These are phyloP conservation scores for Rhinatrema bivittatum DNA, from an alignment of 2,797 vertebrate genomes.

Conservation along the genomic window DNA sequence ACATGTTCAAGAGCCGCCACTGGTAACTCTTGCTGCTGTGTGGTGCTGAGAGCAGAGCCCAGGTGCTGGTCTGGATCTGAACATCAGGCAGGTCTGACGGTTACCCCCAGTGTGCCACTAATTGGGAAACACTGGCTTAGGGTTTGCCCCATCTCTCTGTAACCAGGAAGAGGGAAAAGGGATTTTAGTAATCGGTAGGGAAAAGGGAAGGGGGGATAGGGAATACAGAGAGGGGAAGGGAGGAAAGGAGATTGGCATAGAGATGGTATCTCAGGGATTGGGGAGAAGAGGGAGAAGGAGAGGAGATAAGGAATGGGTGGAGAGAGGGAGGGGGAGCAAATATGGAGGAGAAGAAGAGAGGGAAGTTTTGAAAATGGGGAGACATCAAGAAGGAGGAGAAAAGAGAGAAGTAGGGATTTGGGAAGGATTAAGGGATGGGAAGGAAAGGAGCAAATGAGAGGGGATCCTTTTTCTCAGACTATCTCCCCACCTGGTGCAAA, in stretches of 20 bases:
- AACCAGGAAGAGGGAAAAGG: not conserved
- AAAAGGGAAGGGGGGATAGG: not conserved
- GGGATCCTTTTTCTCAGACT: no score
- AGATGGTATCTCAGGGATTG: no score
- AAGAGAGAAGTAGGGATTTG: not conserved
- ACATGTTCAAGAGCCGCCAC: no score
- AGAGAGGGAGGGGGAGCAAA: not conserved
- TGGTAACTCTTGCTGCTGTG: no score
- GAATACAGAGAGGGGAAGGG: not conserved
- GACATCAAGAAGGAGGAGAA: not conserved
- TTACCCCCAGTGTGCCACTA: no score
- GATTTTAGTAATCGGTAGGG: not conserved
- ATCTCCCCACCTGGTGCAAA: no score
- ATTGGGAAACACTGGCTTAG: no score
- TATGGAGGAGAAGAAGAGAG: not conserved
- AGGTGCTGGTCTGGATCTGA: not conserved
- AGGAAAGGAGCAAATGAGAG: not conserved
- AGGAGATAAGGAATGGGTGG: not conserved
- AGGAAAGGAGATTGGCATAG: not conserved
- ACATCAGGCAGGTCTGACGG: not conserved
- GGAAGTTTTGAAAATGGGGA: not conserved
- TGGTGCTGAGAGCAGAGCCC: not conserved
- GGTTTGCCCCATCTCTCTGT: no score
- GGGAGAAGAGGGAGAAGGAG: not conserved
- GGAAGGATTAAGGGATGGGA: not conserved